Evolutionary conservation across 53 echinoderm and acorn worm genomes (phyloP).

Genomic region (Arbacia lixula): DNA sequence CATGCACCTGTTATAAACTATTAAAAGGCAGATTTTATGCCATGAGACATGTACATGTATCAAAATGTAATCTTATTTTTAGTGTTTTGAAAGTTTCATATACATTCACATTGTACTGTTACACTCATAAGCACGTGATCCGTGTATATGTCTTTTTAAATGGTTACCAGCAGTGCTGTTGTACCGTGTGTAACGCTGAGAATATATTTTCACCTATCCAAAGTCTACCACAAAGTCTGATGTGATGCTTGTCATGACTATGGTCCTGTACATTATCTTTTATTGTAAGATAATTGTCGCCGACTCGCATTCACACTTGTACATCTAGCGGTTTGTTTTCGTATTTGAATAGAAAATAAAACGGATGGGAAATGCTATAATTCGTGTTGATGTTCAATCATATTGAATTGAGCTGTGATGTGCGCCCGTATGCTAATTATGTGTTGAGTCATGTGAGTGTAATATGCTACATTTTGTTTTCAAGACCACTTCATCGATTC

Average conservation of each 20-base stretch:
- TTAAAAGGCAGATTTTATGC: conserved; percentile 1
- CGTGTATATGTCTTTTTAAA: conserved; percentile 25
- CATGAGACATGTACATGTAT: conserved; percentile 36
- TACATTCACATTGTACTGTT: conserved; percentile 45
- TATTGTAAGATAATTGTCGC: conserved; percentile 49
- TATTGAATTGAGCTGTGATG: too few species aligned
- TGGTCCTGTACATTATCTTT: conserved; percentile 39
- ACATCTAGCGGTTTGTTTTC: conserved; percentile 58
- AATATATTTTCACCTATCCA: conserved; percentile 61
- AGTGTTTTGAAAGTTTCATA: conserved; percentile 45
- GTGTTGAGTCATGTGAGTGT: too few species aligned
- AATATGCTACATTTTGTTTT: too few species aligned
- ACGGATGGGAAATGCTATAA: conserved; percentile 42
- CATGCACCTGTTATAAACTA: not conserved
- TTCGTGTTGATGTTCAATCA: too few species aligned
- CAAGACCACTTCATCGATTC: too few species aligned
- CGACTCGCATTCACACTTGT: conserved; percentile 50
- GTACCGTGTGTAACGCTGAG: conserved; percentile 48
- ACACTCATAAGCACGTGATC: conserved; percentile 32
- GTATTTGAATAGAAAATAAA: conserved; percentile 55
- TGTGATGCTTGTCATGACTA: conserved; percentile 43
- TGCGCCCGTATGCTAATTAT: too few species aligned
- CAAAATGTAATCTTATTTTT: conserved; percentile 50
- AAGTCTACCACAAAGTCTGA: conserved; percentile 51
- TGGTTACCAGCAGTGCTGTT: conserved; percentile 58